Evolutionary conservation across 1,140 invertebrate species (phyloP).

Genomic region (Drosophila equinoxialis): DNA sequence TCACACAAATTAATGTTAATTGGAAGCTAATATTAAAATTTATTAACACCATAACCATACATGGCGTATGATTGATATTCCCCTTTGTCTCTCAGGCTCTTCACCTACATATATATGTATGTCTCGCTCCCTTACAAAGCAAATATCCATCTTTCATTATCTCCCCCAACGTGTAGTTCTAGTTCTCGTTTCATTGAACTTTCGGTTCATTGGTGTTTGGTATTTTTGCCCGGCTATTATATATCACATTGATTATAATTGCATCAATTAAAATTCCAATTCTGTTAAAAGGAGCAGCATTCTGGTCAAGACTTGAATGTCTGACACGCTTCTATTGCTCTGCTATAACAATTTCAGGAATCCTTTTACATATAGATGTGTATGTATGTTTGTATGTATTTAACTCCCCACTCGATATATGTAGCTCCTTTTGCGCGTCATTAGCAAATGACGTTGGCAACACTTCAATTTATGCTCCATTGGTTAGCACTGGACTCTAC

Average conservation of each 20-base stretch:
- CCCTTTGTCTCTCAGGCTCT: constrained; percentile 1
- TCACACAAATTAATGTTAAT: constrained; percentile 75
- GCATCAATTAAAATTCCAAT: constrained; percentile 44
- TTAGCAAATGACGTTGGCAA: constrained; percentile 43
- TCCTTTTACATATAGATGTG: not conserved
- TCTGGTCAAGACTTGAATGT: constrained; percentile 23
- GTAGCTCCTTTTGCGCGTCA: constrained; percentile 11
- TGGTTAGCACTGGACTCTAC: constrained; percentile 20
- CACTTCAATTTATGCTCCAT: constrained; percentile 40
- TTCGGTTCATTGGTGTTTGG: not conserved
- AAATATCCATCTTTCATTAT: not conserved
- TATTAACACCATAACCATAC: constrained; percentile 21
- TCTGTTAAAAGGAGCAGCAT: constrained; percentile 23
- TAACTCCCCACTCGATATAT: not conserved
- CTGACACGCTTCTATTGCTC: constrained; percentile 10
- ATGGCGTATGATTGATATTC: constrained; percentile 42
- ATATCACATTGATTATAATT: constrained; percentile 32
- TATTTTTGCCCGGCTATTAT: constrained; percentile 39
- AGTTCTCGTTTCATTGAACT: constrained; percentile 15
- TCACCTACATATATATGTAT: not conserved
- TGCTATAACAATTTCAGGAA: constrained; percentile 23
- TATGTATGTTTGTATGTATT: constrained; percentile 1
- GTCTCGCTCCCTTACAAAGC: not conserved
- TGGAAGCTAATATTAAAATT: constrained; percentile 68
- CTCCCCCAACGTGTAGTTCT: not conserved